A percentile compares a stretch with the other conserved stretches of the same genome.
These are phyloP conservation scores for Eupeodes luniger DNA, from an alignment of 2,888 invertebrate species.

Conservation along the genomic window DNA sequence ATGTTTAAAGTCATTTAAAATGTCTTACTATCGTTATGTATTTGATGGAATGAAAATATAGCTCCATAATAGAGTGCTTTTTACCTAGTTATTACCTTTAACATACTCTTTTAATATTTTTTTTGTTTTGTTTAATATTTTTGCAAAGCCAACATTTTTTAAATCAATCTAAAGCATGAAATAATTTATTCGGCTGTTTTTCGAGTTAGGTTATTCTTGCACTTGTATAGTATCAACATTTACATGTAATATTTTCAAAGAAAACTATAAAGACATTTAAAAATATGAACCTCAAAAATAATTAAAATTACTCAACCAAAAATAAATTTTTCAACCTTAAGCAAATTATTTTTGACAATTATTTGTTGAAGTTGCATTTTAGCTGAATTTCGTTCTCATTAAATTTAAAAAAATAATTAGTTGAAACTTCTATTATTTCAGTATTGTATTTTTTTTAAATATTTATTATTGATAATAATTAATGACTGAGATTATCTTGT, in stretches of 20 bases:
- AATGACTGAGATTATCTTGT: slow-evolving; percentile 57
- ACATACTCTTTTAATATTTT: too few species aligned
- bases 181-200: too few species aligned
- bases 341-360: slow-evolving; percentile 39
- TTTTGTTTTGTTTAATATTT: too few species aligned
- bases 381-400: slow-evolving; percentile 48
- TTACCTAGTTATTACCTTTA: too few species aligned
- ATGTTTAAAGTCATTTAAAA: too few species aligned
- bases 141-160: too few species aligned
- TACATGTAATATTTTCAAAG: not conserved
- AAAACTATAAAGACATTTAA: not conserved
- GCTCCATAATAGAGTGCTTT: too few species aligned
- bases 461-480: slow-evolving; percentile 31
- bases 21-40: too few species aligned
- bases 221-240: not conserved
- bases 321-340: not conserved
- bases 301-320: not conserved
- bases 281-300: not conserved
- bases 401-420: slow-evolving; percentile 32
- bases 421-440: slow-evolving; percentile 37
- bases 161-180: too few species aligned
- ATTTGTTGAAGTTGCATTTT: slow-evolving; percentile 21
- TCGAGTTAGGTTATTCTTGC: not conserved
- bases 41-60: too few species aligned
- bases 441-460: slow-evolving; percentile 4